phyloP scores from a whole-genome alignment of 2,113 vertebrate genomes.

The Cephalopterus ornatus region DNA sequence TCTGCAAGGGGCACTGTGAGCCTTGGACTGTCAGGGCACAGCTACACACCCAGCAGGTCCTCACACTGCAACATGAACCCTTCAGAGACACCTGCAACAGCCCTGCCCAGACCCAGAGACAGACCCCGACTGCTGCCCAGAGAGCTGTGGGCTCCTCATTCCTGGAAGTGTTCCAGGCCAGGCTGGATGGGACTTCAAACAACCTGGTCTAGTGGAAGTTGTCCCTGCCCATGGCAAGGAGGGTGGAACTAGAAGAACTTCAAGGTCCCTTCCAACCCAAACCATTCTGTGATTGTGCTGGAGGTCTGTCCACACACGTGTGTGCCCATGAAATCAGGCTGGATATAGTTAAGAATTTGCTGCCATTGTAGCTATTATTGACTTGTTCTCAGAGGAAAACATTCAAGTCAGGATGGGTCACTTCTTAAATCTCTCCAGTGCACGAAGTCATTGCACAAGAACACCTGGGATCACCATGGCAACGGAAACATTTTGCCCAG shows the following conservation, averaged over 20 bases:
- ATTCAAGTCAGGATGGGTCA: neutral
- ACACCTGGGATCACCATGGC: neutral
- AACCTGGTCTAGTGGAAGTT: neutral
- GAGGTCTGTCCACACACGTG: neutral
- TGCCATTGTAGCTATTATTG: neutral
- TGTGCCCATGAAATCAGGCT: neutral
- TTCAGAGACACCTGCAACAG: neutral
- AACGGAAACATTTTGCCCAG: neutral
- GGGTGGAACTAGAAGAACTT: neutral
- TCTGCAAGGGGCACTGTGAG: neutral
- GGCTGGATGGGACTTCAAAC: fast-evolving
- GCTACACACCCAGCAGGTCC: neutral
- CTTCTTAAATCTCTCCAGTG: neutral
- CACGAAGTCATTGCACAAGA: neutral
- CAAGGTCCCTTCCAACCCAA: neutral
- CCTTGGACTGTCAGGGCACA: neutral
- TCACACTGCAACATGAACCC: neutral
- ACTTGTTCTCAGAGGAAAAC: neutral
- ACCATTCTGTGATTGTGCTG: neutral
- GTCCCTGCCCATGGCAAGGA: neutral
- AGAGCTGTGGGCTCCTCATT: fast-evolving
- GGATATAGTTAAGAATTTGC: neutral
- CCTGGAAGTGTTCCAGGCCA: neutral
- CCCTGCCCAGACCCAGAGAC: neutral
- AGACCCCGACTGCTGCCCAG: neutral